Evolutionary conservation across 2,888 invertebrate genomes (phyloP).

Genomic region (Elegia similella): DNA sequence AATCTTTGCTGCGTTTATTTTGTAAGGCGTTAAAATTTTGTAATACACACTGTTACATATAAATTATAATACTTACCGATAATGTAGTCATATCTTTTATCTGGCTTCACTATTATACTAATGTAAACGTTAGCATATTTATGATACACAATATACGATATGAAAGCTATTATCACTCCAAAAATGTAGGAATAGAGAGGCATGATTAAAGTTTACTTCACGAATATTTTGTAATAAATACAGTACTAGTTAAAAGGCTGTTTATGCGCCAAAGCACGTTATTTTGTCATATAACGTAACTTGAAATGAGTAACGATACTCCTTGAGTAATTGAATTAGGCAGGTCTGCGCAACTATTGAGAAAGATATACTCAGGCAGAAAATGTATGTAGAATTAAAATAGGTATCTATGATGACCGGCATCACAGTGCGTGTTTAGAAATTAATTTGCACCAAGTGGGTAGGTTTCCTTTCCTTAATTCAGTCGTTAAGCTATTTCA

Average conservation of each 20-base stretch:
- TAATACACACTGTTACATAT: not conserved
- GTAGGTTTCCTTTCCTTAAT: too few relatives aligned
- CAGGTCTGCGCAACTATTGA: conserved; percentile 41
- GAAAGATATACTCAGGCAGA: not conserved
- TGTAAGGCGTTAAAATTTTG: not conserved
- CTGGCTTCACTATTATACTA: conserved; percentile 57
- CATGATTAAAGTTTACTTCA: conserved; percentile 39
- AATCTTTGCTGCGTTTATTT: not conserved
- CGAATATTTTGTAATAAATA: too few relatives aligned
- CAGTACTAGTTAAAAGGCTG: too few relatives aligned
- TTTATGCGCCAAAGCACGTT: not conserved
- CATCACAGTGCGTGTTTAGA: too few relatives aligned
- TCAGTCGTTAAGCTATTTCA: too few relatives aligned
- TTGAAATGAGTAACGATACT: conserved; percentile 22
- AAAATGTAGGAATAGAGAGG: conserved; percentile 53
- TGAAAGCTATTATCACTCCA: conserved; percentile 46
- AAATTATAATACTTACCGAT: conserved; percentile 53
- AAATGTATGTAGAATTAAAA: too few relatives aligned
- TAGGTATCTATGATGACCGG: too few relatives aligned
- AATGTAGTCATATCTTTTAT: conserved; percentile 69
- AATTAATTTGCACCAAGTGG: too few relatives aligned
- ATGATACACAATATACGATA: conserved; percentile 64
- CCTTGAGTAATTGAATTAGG: conserved; percentile 66
- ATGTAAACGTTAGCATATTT: conserved; percentile 52
- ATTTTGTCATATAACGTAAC: conserved; percentile 1